Evolutionary conservation across 2,797 vertebrate species (phyloP), one percentile per base, ranked within the genome.

Genomic region (Lacerta viridis): DNA sequence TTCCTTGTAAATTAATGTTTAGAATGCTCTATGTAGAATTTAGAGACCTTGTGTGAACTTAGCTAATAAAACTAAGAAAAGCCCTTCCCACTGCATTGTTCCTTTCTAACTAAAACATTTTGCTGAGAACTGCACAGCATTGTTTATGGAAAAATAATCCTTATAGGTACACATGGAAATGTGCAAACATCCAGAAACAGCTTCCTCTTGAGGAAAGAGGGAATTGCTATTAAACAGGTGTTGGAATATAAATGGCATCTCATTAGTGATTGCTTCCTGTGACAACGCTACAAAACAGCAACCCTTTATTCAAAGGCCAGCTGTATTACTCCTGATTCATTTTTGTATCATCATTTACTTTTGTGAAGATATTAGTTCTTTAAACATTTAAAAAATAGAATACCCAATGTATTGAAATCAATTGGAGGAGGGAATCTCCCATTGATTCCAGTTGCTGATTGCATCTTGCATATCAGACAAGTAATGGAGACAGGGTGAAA

Each of bases 181-280:
- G 95, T 91, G 92, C 96, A 97, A 96, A 97, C 96, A 96, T 96
- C 97, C 97, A 96, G 97, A 97, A 97, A 97, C 96, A 96, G 96
- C 95, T 96, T 91, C 95, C 96, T 97, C 96, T 97, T 95, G 94
- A 96, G 96, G 96, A 97, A 97, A 95, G 95, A 96, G 96, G 95
- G 96, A 97, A 97, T 94, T 97, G 96, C 95, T 97, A 97, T 97
- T 97, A 97, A 97, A 97, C 97, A 97, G 97, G 97, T 97, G 97
- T 97, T 97, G 96, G 96, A 97, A 97, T 97, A 96, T 96, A 97
- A 97, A 97, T 97, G 97, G 96, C 97, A 96, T 96, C 97, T 97
- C 97, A 97, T 97, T 97, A 97, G 97, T 97, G 96, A 95, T 95
- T 97, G 95, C 95, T 95, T 96, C 96, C 93, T 95, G 94, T 95